These are phyloP conservation scores for Prinia subflava DNA, from an alignment of 2,113 vertebrate genomes.

Conservation along the genomic window DNA sequence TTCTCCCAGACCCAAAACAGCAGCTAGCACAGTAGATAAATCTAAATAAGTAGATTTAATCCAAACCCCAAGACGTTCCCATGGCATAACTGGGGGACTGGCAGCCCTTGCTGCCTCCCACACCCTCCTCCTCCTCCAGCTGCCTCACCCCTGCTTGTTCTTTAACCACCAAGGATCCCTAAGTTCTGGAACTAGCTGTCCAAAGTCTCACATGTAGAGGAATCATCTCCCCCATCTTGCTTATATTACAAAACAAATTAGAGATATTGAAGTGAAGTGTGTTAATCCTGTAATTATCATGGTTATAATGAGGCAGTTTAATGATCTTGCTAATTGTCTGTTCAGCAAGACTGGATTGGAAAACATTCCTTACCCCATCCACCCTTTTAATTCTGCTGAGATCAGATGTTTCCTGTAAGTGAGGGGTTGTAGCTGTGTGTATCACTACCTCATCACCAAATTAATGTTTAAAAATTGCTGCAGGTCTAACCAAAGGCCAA, in stretches of 20 bases:
- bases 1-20: not conserved
- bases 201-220: not conserved
- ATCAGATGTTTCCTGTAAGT: not conserved
- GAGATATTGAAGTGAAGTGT: conserved; percentile 48
- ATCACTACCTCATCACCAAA: not conserved
- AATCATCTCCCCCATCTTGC: not conserved
- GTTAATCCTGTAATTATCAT: conserved; percentile 59
- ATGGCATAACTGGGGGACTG: not conserved
- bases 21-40: not conserved
- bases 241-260: conserved; percentile 55
- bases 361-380: conserved; percentile 7
- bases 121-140: not conserved
- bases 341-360: conserved; percentile 22
- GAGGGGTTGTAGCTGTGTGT: not conserved
- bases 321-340: conserved; percentile 58
- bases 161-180: not conserved
- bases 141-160: not conserved
- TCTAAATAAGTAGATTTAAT: not conserved
- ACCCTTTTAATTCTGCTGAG: conserved; percentile 31
- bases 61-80: not conserved
- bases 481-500: conserved; percentile 33
- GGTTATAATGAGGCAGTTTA: conserved; percentile 62
- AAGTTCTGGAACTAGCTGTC: not conserved
- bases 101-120: not conserved
- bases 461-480: not conserved